Base-by-base conservation (phyloP, 2,888 invertebrate genomes). In the Anthophora plumipes region DNA sequence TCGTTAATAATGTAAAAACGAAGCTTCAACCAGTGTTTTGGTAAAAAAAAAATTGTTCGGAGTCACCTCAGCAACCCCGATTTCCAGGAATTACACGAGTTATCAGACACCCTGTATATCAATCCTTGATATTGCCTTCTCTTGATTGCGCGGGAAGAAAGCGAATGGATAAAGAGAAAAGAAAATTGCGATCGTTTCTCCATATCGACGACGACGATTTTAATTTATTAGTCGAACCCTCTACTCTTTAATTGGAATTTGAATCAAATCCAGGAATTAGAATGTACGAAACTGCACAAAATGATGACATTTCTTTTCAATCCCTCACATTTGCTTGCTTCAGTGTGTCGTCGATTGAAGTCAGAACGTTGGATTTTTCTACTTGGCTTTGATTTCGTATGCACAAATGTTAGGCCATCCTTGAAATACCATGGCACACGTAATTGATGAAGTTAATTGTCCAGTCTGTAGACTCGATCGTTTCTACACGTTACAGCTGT, bases 341-440 rank as follows among this genome's bases (percentile, higher is more conserved):
- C 17, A 2, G 1, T 14, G 7, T 5, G 17, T 46, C 17, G 6
- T 43, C 25, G n/a, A n/a, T 20, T 31, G n/a, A 12, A 20, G 14
- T 20, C 9, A 17, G n/a, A 0, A 55, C 48, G 31, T 31, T 8
- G 17, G 0, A 11, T 22, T 41, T 14, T n/a, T 22, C 12, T 20
- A 2, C 9, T 17, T 17, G 7, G 17, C 22, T 59, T 52, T 59
- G 22, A 75, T 75, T 52, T 37, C 6, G 6, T 66, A 57, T 76
- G 74, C 57, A 74, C 7, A 43, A 37, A 11, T 12, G 8, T 14
- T 8, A 43, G 41, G 31, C 4, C 31, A 39, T 22, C 12, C 4
- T 55, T 4, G 39, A 11, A 6, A 6, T 14, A 7, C 2, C 17
- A 7, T 14, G 14, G 14, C 14, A 17, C 17, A 22, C 8, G 39